phyloP scores from a whole-genome alignment of 2,888 invertebrate species.

The Phania funesta region DNA sequence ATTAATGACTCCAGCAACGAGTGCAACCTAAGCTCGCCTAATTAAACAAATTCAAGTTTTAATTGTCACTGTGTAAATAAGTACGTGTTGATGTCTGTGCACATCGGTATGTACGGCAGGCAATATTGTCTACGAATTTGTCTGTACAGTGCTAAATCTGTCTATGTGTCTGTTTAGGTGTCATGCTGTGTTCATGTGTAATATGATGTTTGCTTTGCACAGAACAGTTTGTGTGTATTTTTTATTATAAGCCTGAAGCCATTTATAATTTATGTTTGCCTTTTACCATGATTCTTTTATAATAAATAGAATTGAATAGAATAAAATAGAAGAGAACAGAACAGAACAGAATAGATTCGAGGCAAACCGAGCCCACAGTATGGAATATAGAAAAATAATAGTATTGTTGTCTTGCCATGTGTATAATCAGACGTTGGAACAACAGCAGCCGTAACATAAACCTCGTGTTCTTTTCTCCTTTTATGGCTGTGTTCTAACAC shows the following conservation, averaged over 20 bases:
- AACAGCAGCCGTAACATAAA: background rate
- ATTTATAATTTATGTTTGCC: conserved; percentile 60
- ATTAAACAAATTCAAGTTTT: too few relatives aligned
- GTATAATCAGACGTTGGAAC: conserved; percentile 39
- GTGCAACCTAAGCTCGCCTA: too few relatives aligned
- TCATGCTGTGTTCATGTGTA: conserved; percentile 7
- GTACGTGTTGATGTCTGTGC: background rate
- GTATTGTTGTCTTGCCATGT: conserved; percentile 45
- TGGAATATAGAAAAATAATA: conserved; percentile 37
- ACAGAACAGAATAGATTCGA: background rate
- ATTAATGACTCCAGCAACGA: too few relatives aligned
- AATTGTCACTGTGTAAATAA: background rate
- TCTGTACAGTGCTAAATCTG: conserved; percentile 14
- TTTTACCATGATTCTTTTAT: conserved; percentile 53
- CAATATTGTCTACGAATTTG: conserved; percentile 43
- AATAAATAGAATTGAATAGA: conserved; percentile 53
- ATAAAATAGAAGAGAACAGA: conserved; percentile 13
- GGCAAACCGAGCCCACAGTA: background rate
- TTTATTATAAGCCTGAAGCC: conserved; percentile 46
- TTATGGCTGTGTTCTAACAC: background rate
- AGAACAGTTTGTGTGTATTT: background rate
- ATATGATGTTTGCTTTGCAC: background rate
- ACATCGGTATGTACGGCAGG: background rate
- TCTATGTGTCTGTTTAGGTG: conserved; percentile 12
- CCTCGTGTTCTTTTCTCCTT: background rate